phyloP scores from a whole-genome alignment of 2,888 invertebrate genomes.

The Stictocephala bisonia region DNA sequence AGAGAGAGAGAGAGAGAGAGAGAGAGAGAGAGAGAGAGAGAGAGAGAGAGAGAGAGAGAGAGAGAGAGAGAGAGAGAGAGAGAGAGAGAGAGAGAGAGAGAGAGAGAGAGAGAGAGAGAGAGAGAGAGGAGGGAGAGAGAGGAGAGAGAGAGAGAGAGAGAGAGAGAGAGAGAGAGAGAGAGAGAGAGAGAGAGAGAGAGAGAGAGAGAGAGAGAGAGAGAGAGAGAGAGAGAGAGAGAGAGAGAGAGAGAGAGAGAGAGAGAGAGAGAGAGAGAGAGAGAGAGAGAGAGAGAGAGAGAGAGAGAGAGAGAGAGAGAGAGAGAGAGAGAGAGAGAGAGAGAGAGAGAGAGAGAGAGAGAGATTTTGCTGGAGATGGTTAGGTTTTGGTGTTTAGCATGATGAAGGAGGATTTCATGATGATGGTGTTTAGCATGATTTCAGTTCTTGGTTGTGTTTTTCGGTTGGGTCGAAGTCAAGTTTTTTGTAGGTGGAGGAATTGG shows the following conservation, averaged over 20 bases:
- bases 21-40: no score
- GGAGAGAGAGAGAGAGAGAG: constrained; percentile 10
- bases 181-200: constrained; percentile 13
- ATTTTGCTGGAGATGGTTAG: no score
- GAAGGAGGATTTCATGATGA: no score
- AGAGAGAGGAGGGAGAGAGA: neutral
- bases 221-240: constrained; percentile 13
- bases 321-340: neutral
- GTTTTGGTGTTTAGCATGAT: no score
- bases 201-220: constrained; percentile 13
- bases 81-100: no score
- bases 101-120: neutral
- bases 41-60: no score
- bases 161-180: constrained; percentile 13
- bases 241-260: constrained; percentile 8
- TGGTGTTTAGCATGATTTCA: no score
- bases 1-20: no score
- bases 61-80: no score
- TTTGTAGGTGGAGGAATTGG: no score
- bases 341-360: neutral
- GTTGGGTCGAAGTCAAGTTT: no score
- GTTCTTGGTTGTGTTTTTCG: no score
- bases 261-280: neutral
- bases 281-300: neutral
- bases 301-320: neutral